Evolutionary conservation across 2,888 invertebrate species (phyloP), one percentile per base, ranked within the genome.

Genomic region (Apamea epomidion): DNA sequence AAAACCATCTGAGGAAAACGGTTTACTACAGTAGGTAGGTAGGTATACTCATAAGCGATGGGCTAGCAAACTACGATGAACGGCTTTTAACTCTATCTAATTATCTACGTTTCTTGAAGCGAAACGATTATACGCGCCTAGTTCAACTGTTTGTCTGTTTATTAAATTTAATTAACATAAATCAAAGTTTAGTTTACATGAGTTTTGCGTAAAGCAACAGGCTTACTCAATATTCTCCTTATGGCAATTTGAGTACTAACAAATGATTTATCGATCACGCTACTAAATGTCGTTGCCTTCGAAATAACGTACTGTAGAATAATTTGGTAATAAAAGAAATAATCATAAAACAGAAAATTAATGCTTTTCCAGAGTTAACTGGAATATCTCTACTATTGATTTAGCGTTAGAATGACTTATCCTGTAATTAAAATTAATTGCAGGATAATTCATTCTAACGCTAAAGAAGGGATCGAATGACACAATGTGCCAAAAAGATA

Each of bases 101-200:
- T 89, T 89, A 89, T 90, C 84, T 89, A 83, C 78, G 90, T 88
- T 84, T 80, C 88, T 82, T 89, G 87, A 89, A 89, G 87, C 89
- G 90, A 78, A 85, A 89, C 89, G 87, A 69, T 77, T 84, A 72
- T 87, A 85, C 84, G 80, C 77, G 84, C 73, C 67, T 84, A 87
- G 82, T 88, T 87, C 83, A 90, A 89, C 89, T 82, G 81, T 87
- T 88, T 90, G 88, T 88, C 83, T 76, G 87, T 89, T 89, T 87
- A 90, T 89, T 84, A 90, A 90, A 83, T 90, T 90, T 90, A 90
- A 89, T 90, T 89, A 89, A 83, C 88, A 87, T 84, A 90, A 89
- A 89, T 88, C 90, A 89, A 87, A 85, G 80, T 88, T 90, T 89
- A 84, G 78, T 80, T 87, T 84, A 82, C 75, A 76, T 54, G 64